Percentiles rank a stretch among this genome's conserved stretches.
Conservation (phyloP, 2,797 vertebrate species). For the Thaleichthys pacificus region DNA sequence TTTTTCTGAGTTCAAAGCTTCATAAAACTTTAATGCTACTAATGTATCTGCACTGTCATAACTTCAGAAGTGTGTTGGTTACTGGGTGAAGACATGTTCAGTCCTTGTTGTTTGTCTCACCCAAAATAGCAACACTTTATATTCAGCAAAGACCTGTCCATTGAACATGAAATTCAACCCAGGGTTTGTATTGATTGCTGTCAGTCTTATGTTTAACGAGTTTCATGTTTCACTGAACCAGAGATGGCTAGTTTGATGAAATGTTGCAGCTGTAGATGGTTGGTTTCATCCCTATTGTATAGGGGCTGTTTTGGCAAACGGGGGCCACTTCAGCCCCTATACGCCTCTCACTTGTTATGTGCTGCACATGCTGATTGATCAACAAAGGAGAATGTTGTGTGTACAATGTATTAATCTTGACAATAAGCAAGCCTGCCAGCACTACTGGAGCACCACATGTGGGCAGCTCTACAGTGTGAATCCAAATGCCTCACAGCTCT, state of each 20-base stretch:
- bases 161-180: background rate
- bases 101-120: background rate
- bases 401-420: background rate
- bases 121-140: background rate
- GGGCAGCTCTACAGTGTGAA: background rate
- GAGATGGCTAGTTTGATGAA: background rate
- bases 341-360: background rate
- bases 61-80: background rate
- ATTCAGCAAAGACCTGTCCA: background rate
- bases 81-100: background rate
- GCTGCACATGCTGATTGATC: background rate
- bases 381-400: background rate
- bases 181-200: background rate
- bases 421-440: background rate
- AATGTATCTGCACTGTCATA: background rate
- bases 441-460: background rate
- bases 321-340: background rate
- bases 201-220: constrained; percentile 12
- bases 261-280: background rate
- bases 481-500: background rate
- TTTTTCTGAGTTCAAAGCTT: background rate
- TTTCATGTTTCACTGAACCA: background rate
- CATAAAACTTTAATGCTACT: constrained; percentile 1
- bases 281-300: background rate
- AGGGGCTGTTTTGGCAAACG: background rate